These are phyloP conservation scores for Alcedo quadribrachys DNA, from an alignment of 2,797 vertebrate genomes.

Conservation along the genomic window DNA sequence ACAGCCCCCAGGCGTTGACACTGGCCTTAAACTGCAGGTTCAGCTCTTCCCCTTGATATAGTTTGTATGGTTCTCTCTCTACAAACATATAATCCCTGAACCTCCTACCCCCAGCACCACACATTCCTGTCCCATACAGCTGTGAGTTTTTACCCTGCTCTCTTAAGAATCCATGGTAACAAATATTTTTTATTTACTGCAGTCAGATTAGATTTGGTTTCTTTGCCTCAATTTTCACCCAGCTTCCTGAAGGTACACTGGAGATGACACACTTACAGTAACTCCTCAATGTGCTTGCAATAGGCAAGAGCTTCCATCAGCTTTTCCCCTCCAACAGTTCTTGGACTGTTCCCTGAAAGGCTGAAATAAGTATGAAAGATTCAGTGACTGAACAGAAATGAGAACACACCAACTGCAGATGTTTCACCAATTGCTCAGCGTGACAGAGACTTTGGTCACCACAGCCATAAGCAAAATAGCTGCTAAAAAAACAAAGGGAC, in stretches of 20 bases:
- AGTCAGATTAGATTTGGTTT: neutral
- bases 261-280: slow-evolving; percentile 79
- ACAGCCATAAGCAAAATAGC: fast-evolving
- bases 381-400: neutral
- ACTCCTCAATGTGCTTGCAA: slow-evolving; percentile 80
- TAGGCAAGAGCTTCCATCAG: slow-evolving; percentile 75
- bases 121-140: neutral
- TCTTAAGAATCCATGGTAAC: neutral
- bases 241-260: neutral
- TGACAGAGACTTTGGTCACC: neutral
- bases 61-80: neutral
- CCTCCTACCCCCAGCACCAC: neutral
- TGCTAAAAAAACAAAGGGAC: neutral
- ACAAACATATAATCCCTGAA: neutral
- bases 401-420: neutral
- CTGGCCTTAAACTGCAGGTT: neutral
- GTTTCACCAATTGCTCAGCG: neutral
- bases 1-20: neutral
- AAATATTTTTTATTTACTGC: neutral
- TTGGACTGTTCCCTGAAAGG: slow-evolving; percentile 81
- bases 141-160: neutral
- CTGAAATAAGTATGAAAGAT: slow-evolving; percentile 60
- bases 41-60: neutral
- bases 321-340: slow-evolving; percentile 76
- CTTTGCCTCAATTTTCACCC: neutral